Base-by-base conservation (phyloP, 2,113 vertebrate species). In the Eolophus roseicapilla region DNA sequence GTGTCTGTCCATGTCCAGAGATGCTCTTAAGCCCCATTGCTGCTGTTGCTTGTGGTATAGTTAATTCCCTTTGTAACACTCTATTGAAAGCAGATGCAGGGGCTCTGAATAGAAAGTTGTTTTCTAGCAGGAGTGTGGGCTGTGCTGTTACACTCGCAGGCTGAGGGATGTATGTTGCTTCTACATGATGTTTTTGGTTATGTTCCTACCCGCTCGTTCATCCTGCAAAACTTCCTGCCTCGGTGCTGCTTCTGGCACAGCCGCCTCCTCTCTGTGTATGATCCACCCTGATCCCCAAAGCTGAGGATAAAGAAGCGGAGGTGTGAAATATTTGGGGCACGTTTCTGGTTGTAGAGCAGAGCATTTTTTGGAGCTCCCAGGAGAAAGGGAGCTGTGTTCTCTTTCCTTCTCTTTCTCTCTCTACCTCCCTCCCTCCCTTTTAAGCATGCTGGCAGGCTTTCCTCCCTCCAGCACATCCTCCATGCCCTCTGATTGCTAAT, bases 21-120 rank as follows among this genome's bases (percentile, higher is more conserved):
- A 60, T 82, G 60, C n/a, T 93, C 60, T 88, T 20, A 6, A 76
- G 88, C 44, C 47, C 23, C 17, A 1, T 14, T 82, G 65, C 62
- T 67, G 18, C 47, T 76, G 77, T 79, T 90, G 82, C 69, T 68
- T 71, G 63, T 82, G 88, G 41, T 80, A 13, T 20, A 31, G 75
- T 77, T 89, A 78, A 80, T 93, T 82, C 60, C 57, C 33, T 90
- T 92, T 92, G 65, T 91, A 83, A 93, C 39, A 20, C 17, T 73
- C 65, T 46, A 82, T 88, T 91, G 47, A 77, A 95, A 94, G 53
- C 94, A 97, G 92, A 94, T 92, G 70, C 78, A 74, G 83, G 23
- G 19, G 14, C 43, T 88, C 76, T 82, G 50, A 94, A 78, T 1
- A 33, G 41, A 80, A 50, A 71, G 27, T 21, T 92, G 70, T 82